Evolutionary conservation across 1,140 invertebrate genomes (phyloP).

Genomic region (Dendrolimus kikuchii): DNA sequence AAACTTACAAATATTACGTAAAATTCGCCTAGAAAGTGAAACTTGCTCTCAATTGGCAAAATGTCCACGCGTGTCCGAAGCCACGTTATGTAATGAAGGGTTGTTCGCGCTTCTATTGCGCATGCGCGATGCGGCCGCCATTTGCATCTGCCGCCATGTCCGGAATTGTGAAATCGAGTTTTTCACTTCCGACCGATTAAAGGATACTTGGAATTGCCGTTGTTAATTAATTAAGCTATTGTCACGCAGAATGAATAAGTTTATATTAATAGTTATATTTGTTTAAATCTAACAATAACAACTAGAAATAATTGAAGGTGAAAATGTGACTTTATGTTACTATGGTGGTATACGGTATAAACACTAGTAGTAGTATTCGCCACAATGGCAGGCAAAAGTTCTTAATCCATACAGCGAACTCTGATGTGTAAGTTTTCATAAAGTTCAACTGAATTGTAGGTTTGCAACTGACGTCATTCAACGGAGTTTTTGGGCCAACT

Average conservation of each 20-base stretch:
- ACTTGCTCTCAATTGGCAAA: slow-evolving; percentile 44
- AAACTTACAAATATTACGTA: slow-evolving; percentile 18
- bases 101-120: slow-evolving; percentile 31
- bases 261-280: no score
- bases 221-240: slow-evolving; percentile 9
- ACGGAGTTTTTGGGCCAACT: no score
- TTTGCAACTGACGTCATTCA: no score
- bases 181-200: slow-evolving; percentile 55
- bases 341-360: no score
- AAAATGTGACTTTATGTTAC: no score
- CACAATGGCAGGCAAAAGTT: no score
- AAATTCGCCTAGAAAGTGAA: slow-evolving; percentile 45
- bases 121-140: slow-evolving; percentile 33
- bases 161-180: slow-evolving; percentile 57
- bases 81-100: slow-evolving; percentile 58
- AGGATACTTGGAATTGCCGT: slow-evolving; percentile 5
- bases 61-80: slow-evolving; percentile 36
- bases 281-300: no score
- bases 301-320: no score
- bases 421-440: no score
- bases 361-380: no score
- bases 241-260: slow-evolving; percentile 9
- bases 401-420: no score
- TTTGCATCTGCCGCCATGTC: slow-evolving; percentile 52
- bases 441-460: no score